Conservation (phyloP, 2,888 invertebrate genomes). For the Hirtodrosophila histrioides region DNA sequence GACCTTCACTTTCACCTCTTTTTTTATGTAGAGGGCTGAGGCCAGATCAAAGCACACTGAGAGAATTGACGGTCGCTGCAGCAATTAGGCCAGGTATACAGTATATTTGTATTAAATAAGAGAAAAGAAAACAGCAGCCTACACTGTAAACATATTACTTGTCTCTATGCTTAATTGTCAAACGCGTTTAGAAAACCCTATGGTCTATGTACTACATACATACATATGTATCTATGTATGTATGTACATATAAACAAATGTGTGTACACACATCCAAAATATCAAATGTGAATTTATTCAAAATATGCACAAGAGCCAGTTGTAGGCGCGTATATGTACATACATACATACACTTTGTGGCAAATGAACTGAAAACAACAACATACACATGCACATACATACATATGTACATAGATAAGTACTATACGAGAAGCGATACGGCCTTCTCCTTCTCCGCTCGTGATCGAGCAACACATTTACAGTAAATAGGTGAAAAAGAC, state of each 20-base stretch:
- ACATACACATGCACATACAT: slow-evolving; percentile 21
- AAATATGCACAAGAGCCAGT: slow-evolving; percentile 30
- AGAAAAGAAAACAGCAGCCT: neutral
- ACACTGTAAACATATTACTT: neutral
- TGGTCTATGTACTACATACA: neutral
- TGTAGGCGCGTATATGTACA: slow-evolving; percentile 26
- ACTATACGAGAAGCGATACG: slow-evolving; percentile 52
- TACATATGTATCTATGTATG: neutral
- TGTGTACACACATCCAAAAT: slow-evolving; percentile 19
- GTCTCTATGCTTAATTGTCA: neutral
- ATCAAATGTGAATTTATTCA: slow-evolving; percentile 32
- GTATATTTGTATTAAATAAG: slow-evolving; percentile 2
- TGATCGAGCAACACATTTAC: slow-evolving; percentile 73
- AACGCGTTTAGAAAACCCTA: neutral
- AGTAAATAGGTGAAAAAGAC: slow-evolving; percentile 78
- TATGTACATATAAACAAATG: too few species aligned
- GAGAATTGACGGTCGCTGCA: slow-evolving; percentile 24
- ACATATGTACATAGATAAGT: slow-evolving; percentile 8
- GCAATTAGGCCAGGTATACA: slow-evolving; percentile 12
- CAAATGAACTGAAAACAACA: slow-evolving; percentile 58
- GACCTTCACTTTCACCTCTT: slow-evolving; percentile 76
- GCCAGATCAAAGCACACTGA: slow-evolving; percentile 30
- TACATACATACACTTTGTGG: slow-evolving; percentile 31
- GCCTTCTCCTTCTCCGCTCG: slow-evolving; percentile 65
- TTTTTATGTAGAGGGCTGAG: slow-evolving; percentile 42